phyloP scores from a whole-genome alignment of 2,797 vertebrate genomes.

The Champsocephalus gunnari region DNA sequence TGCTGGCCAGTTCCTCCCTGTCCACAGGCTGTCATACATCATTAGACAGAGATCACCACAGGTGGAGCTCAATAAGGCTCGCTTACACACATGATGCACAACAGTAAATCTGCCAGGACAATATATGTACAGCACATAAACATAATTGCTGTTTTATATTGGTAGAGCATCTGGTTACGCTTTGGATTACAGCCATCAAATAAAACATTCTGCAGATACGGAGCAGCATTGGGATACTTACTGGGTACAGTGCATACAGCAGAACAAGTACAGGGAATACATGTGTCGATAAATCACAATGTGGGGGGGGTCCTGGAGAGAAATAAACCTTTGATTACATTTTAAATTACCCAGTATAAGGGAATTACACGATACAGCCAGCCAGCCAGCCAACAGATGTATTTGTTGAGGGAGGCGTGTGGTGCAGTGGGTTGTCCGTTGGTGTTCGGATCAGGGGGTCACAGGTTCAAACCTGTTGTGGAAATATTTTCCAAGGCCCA shows the following conservation, averaged over 20 bases:
- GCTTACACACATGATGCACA: not conserved
- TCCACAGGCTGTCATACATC: conserved; percentile 1
- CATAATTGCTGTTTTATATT: not conserved
- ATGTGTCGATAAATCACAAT: not conserved
- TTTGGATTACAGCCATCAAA: conserved; percentile 6
- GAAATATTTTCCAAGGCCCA: no score
- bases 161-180: not conserved
- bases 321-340: not conserved
- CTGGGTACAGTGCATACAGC: not conserved
- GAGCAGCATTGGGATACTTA: not conserved
- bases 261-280: not conserved
- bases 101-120: conserved; percentile 5
- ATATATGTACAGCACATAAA: not conserved
- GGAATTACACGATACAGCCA: not conserved
- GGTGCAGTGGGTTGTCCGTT: no score
- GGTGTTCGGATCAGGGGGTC: no score
- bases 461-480: no score
- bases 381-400: not conserved
- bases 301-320: no score
- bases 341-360: not conserved
- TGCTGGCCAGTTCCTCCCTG: conserved; percentile 4
- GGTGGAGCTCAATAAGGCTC: not conserved
- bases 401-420: no score
- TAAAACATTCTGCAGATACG: not conserved
- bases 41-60: conserved; percentile 27